A percentile compares a stretch with the other conserved stretches of the same genome.
Conservation (phyloP, 1,140 invertebrate species). For the Melanaphis sacchari region DNA sequence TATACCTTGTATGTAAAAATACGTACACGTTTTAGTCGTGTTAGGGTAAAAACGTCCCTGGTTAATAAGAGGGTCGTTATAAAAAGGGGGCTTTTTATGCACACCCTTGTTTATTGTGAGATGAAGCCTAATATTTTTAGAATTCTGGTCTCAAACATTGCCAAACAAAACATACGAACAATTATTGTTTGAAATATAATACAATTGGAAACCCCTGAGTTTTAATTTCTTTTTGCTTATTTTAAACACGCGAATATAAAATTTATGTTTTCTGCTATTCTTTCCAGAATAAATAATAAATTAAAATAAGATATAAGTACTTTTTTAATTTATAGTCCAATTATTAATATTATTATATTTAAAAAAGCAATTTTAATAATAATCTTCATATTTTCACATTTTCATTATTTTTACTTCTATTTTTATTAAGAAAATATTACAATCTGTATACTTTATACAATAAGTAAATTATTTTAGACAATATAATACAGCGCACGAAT, state of each 20-base stretch:
- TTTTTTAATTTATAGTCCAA: neutral
- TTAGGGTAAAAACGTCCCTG: conserved; percentile 13
- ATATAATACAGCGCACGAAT: no score
- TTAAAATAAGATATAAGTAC: neutral
- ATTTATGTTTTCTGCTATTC: neutral
- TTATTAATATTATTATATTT: no score
- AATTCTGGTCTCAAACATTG: neutral
- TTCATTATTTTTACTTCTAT: no score
- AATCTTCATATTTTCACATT: no score
- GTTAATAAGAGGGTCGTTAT: neutral
- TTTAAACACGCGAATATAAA: neutral
- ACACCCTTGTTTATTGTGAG: conserved; percentile 18
- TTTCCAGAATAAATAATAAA: neutral
- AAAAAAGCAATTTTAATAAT: no score
- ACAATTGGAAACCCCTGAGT: conserved; percentile 23
- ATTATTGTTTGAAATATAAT: conserved; percentile 16
- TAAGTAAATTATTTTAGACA: no score
- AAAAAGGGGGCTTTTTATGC: neutral
- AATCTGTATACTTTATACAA: no score
- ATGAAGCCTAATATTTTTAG: conserved; percentile 40
- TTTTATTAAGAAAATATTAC: no score
- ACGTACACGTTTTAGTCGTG: neutral
- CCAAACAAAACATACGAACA: neutral
- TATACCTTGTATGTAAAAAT: neutral
- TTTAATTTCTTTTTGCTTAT: neutral